Conservation (phyloP, 2,888 invertebrate genomes). For the Ferdinandea cuprea region DNA sequence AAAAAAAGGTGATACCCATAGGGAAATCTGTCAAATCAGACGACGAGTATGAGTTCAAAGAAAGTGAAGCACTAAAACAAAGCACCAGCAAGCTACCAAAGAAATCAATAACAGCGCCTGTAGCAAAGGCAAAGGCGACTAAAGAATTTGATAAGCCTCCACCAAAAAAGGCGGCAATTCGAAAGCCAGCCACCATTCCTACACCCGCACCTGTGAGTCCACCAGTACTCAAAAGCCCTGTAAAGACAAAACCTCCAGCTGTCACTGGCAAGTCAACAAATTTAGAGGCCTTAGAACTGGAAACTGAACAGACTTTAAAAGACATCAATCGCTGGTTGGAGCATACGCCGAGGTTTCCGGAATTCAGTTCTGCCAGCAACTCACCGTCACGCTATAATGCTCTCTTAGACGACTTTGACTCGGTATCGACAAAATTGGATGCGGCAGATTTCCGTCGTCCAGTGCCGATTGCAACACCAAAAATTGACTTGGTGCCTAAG, state of each 20-base stretch:
- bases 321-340: slow-evolving; percentile 95
- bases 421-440: slow-evolving; percentile 83
- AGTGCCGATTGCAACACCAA: slow-evolving; percentile 81
- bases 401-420: slow-evolving; percentile 86
- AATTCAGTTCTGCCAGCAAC: slow-evolving; percentile 90
- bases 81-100: slow-evolving; percentile 71
- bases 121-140: slow-evolving; percentile 67
- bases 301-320: slow-evolving; percentile 87
- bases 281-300: slow-evolving; percentile 88
- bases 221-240: background rate
- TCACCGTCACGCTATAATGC: slow-evolving; percentile 88
- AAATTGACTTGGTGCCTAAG: slow-evolving; percentile 82
- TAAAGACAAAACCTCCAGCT: slow-evolving; percentile 43
- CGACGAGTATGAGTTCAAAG: slow-evolving; percentile 41
- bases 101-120: slow-evolving; percentile 38
- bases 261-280: slow-evolving; percentile 76
- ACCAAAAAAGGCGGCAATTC: slow-evolving; percentile 83
- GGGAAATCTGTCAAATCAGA: slow-evolving; percentile 26
- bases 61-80: slow-evolving; percentile 65
- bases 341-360: slow-evolving; percentile 90
- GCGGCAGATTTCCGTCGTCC: slow-evolving; percentile 83
- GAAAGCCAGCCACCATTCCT: slow-evolving; percentile 34
- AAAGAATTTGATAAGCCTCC: slow-evolving; percentile 80
- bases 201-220: slow-evolving; percentile 18
- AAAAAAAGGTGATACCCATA: background rate